These are phyloP conservation scores for Anisognathus igniventris DNA, from an alignment of 2,797 vertebrate genomes.

Conservation along the genomic window DNA sequence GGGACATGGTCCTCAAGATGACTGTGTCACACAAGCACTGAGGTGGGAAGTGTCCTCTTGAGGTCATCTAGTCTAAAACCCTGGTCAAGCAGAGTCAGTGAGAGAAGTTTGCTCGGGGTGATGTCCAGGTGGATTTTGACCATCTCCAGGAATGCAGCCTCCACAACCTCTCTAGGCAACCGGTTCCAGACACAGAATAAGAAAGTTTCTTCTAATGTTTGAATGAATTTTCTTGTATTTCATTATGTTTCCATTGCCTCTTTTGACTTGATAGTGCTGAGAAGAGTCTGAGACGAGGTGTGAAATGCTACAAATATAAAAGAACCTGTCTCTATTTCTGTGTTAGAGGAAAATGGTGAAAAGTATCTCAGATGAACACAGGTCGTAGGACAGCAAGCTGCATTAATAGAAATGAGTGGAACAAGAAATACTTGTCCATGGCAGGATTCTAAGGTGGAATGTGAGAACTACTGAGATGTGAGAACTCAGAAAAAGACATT, in stretches of 20 bases:
- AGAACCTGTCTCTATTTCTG: background rate
- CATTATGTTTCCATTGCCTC: background rate
- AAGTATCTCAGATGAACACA: background rate
- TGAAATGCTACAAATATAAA: background rate
- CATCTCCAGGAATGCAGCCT: background rate
- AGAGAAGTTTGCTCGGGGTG: background rate
- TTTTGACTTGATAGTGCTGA: background rate
- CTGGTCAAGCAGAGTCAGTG: background rate
- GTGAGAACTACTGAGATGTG: background rate
- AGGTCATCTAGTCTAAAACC: background rate
- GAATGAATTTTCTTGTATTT: background rate
- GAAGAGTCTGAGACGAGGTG: background rate
- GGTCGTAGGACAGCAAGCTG: background rate
- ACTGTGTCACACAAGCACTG: background rate
- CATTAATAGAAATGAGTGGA: background rate
- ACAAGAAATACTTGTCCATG: background rate
- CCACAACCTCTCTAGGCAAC: background rate
- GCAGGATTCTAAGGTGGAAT: background rate
- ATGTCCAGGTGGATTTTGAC: background rate
- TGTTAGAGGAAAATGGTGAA: background rate
- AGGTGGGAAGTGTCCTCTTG: background rate
- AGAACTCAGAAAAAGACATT: background rate
- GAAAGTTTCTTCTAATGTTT: background rate
- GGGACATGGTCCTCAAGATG: background rate
- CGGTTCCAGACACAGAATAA: background rate